Evolutionary conservation across 2,888 invertebrate species (phyloP).

Genomic region (Drosophila paranaensis): DNA sequence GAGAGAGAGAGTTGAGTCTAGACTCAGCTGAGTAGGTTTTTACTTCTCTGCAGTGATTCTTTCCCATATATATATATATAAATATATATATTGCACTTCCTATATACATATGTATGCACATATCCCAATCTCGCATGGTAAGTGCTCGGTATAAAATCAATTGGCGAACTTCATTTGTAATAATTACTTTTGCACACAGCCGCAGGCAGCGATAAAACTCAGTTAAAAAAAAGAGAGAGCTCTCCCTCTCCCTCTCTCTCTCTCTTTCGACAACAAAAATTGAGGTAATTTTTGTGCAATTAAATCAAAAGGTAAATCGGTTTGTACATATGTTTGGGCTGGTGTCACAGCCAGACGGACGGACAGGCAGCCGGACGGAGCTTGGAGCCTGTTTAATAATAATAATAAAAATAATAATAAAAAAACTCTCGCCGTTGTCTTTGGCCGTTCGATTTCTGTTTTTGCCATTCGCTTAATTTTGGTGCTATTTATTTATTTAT

Average conservation of each 20-base stretch:
- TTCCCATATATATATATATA: no score
- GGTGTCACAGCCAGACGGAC: conserved; percentile 1
- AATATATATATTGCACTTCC: not conserved
- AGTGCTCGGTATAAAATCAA: conserved; percentile 1
- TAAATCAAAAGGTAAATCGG: conserved; percentile 62
- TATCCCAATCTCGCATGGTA: not conserved
- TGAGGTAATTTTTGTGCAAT: conserved; percentile 54
- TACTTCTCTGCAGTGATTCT: no score
- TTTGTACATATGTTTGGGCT: conserved; percentile 3
- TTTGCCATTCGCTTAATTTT: conserved; percentile 47
- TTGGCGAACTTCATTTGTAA: conserved; percentile 54
- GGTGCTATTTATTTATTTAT: conserved; percentile 46
- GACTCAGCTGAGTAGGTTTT: not conserved
- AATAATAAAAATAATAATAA: conserved; percentile 2
- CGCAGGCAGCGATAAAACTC: conserved; percentile 28
- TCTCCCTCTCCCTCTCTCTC: no score
- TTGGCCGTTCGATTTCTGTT: conserved; percentile 39
- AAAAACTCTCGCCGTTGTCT: conserved; percentile 36
- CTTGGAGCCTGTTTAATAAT: conserved; percentile 41
- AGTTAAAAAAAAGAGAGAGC: no score
- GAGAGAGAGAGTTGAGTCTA: not conserved
- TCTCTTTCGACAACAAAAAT: conserved; percentile 36
- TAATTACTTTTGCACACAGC: conserved; percentile 44
- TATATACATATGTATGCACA: not conserved
- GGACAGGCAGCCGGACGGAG: not conserved